phyloP scores from a whole-genome alignment of 2,797 vertebrate genomes.

The Tadarida brasiliensis region DNA sequence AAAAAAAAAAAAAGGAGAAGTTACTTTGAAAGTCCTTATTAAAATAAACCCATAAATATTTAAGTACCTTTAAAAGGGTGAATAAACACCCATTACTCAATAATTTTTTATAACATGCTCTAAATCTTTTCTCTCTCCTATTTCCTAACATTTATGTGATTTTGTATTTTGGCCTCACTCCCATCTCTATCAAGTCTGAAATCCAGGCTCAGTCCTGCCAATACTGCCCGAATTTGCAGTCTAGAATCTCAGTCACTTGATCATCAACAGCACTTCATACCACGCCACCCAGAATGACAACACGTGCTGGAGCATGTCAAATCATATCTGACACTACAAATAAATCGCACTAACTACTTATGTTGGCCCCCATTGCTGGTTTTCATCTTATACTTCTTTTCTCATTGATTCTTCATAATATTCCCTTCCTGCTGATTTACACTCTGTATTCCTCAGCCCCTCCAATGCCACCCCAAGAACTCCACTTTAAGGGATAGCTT shows the following conservation, averaged over 20 bases:
- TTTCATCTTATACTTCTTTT: neutral
- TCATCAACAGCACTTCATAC: neutral
- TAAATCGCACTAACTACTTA: neutral
- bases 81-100: neutral
- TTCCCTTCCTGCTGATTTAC: neutral
- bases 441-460: neutral
- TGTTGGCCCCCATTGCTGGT: neutral
- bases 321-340: neutral
- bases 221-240: neutral
- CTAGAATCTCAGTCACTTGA: neutral
- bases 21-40: neutral
- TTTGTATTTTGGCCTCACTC: neutral
- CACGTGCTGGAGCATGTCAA: neutral
- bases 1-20: neutral
- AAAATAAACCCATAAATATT: constrained; percentile 26
- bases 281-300: neutral
- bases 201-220: neutral
- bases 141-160: neutral
- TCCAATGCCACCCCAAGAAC: neutral
- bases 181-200: neutral
- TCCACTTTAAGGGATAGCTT: neutral
- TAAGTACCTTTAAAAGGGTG: neutral
- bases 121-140: neutral
- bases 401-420: neutral
- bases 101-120: neutral